Evolutionary conservation across 2,888 invertebrate genomes (phyloP).

Genomic region (Plagiodera versicolora): DNA sequence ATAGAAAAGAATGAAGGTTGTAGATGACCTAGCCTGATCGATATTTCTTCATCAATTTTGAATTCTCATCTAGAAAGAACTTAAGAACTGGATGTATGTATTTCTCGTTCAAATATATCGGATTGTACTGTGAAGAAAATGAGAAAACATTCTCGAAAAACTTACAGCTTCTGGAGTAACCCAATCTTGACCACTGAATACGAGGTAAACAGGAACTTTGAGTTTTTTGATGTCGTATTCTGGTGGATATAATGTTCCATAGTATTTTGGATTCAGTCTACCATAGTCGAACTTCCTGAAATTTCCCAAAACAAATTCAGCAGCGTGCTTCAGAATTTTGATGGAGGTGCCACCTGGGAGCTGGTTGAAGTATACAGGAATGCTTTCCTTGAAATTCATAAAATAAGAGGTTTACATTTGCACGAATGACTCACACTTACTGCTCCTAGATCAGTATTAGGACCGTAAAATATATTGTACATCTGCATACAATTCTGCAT

Average conservation of each 20-base stretch:
- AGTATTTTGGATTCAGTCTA: conserved; percentile 53
- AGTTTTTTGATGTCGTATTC: conserved; percentile 57
- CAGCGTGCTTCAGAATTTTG: conserved; percentile 48
- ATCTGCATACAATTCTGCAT: conserved; percentile 47
- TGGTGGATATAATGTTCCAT: conserved; percentile 59
- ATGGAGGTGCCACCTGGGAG: conserved; percentile 50
- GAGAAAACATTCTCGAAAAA: conserved; percentile 6
- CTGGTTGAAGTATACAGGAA: conserved; percentile 50
- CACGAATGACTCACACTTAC: conserved; percentile 41
- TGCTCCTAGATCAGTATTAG: conserved; percentile 46
- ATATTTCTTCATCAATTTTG: too few relatives aligned
- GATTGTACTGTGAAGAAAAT: too few relatives aligned
- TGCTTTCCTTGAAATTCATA: conserved; percentile 46
- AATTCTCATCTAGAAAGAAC: too few relatives aligned
- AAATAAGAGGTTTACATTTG: too few relatives aligned
- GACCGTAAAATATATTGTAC: conserved; percentile 49
- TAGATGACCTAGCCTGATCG: too few relatives aligned
- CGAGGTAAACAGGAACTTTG: conserved; percentile 58
- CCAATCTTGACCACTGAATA: conserved; percentile 62
- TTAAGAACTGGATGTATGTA: too few relatives aligned
- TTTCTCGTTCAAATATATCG: too few relatives aligned
- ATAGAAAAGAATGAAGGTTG: too few relatives aligned
- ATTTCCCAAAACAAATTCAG: conserved; percentile 47
- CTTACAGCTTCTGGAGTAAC: conserved; percentile 59
- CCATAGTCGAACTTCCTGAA: conserved; percentile 61